Evolutionary conservation across 2,888 invertebrate genomes (phyloP), one percentile per base, ranked within the genome.

Genomic region (Octodonta nipae): DNA sequence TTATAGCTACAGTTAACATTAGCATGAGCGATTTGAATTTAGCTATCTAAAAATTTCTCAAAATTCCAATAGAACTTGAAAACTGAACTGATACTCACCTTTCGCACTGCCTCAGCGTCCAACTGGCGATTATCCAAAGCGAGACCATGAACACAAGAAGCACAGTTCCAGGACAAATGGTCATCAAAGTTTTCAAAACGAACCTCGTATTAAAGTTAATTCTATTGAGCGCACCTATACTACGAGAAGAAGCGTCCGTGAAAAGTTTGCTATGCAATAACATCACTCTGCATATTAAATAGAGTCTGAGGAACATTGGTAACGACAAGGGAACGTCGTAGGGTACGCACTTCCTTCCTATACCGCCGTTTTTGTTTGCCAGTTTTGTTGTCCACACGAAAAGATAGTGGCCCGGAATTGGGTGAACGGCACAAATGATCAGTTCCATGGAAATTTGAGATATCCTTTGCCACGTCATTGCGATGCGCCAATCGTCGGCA

Each of bases 401-500:
- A 60, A 81, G 81, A 65, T 92, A 87, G 68, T 93, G 84, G 49
- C 95, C 92, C 32, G 96, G 96, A 53, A 96, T 84, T 36, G 96
- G 96, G 67, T 98, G 98, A 52, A 99, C 80, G 54, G 92, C 91
- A 68, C 98, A 98, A 59, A 96, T 88, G 50, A 80, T 67, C 52
- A 98, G 73, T 68, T 98, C 96, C 56, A 91, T 71, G 38, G 78
- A 71, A 59, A 95, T 91, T 68, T 88, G 88, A 54, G 80, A 75
- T 65, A 93, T 85, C 64, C 96, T 75, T 66, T 93, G 91, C 83
- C 89, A 91, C 50, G 95, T 96, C 85, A 98, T 92, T 55, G 96
- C 96, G 68, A 99, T 98, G 61, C 96, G 77, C 98, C 98, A 99
- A 71, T 98, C 98, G 65, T 99, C 98, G 47, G 96, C 93, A 70